Conservation (phyloP, 2,888 invertebrate genomes). For the Oegoconia quadripuncta region DNA sequence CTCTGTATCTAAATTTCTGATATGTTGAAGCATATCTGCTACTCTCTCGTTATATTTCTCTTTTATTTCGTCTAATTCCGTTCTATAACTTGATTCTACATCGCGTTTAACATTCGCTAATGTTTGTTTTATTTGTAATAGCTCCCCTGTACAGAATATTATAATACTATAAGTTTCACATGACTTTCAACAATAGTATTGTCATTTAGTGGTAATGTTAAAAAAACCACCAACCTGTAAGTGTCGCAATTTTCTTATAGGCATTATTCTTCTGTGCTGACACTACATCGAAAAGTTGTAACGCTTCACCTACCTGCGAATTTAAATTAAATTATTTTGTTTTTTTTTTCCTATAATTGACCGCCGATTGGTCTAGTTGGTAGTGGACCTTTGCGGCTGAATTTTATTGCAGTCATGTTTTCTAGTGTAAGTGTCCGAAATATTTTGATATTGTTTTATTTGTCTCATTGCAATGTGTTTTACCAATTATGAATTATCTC, state of each 20-base stretch:
- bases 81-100: slow-evolving; percentile 74
- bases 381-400: too few species aligned
- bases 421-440: too few species aligned
- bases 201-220: too few species aligned
- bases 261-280: slow-evolving; percentile 57
- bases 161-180: not conserved
- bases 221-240: too few species aligned
- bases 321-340: not conserved
- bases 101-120: slow-evolving; percentile 76
- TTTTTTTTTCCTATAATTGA: not conserved
- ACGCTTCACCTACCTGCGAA: slow-evolving; percentile 63
- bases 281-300: slow-evolving; percentile 65
- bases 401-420: too few species aligned
- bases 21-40: slow-evolving; percentile 75
- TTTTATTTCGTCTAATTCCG: slow-evolving; percentile 78
- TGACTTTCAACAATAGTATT: not conserved
- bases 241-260: slow-evolving; percentile 43
- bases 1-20: slow-evolving; percentile 77
- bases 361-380: too few species aligned
- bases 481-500: too few species aligned
- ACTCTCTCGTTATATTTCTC: slow-evolving; percentile 79
- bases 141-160: slow-evolving; percentile 68
- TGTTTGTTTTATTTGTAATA: slow-evolving; percentile 67
- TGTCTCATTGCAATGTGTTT: too few species aligned
- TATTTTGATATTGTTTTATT: too few species aligned